Evolutionary conservation across 2,888 invertebrate species (phyloP).

Genomic region (Apantesis nais): DNA sequence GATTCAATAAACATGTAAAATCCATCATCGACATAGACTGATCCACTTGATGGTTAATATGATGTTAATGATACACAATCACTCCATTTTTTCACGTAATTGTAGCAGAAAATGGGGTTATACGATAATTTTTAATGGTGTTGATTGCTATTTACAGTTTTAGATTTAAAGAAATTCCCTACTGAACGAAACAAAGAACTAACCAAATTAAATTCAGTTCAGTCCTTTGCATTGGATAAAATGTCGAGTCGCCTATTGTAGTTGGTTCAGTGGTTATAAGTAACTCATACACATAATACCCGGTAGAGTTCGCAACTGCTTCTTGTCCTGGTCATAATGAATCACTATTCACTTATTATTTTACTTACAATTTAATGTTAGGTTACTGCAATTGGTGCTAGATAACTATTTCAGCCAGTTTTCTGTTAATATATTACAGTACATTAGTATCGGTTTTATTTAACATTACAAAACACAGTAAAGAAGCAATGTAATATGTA

Average conservation of each 20-base stretch:
- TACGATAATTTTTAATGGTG: neutral
- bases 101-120: too few species aligned
- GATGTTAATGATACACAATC: neutral
- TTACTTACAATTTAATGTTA: constrained; percentile 50
- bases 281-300: neutral
- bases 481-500: constrained; percentile 34
- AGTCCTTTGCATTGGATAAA: neutral
- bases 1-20: neutral
- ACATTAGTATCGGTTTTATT: constrained; percentile 29
- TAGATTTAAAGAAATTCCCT: neutral
- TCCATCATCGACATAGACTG: neutral
- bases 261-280: neutral
- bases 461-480: constrained; percentile 28
- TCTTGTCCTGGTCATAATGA: constrained; percentile 13
- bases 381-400: constrained; percentile 74
- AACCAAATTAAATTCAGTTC: neutral
- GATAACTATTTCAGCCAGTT: constrained; percentile 63
- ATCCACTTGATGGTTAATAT: neutral
- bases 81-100: too few species aligned
- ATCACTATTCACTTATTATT: constrained; percentile 27
- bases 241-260: neutral
- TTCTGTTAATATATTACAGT: constrained; percentile 34
- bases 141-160: neutral
- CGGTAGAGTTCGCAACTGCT: neutral
- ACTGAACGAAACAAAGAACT: neutral